These are phyloP conservation scores for Eupithecia inturbata DNA, from an alignment of 2,888 invertebrate genomes.

Conservation along the genomic window DNA sequence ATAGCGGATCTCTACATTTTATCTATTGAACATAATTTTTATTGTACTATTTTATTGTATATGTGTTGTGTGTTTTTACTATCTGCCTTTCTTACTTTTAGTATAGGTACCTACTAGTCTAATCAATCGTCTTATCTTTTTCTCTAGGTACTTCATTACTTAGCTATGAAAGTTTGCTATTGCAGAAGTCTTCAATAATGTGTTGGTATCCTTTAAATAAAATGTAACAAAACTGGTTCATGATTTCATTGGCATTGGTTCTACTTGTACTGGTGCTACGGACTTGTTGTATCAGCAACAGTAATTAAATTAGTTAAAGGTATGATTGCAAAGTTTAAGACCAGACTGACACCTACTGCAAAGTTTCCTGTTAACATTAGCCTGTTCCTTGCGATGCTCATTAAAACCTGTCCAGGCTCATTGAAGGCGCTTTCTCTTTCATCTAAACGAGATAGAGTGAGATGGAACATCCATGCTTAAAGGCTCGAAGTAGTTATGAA, in stretches of 20 bases:
- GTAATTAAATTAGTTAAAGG: not conserved
- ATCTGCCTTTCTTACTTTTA: not conserved
- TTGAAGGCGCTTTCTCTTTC: slow-evolving; percentile 28
- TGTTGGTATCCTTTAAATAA: not conserved
- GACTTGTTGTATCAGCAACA: not conserved
- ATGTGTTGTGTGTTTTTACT: too few species aligned
- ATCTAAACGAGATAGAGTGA: slow-evolving; percentile 18
- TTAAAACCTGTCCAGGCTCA: slow-evolving; percentile 33
- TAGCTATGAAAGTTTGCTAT: not conserved
- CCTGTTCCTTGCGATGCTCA: slow-evolving; percentile 26
- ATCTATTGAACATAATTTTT: not conserved
- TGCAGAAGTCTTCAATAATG: not conserved
- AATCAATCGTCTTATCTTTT: not conserved
- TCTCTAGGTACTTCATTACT: not conserved
- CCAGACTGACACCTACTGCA: not conserved
- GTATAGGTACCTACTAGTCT: not conserved
- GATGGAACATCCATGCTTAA: slow-evolving; percentile 21
- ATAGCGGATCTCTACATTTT: not conserved
- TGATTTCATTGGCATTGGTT: not conserved
- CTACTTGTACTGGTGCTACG: not conserved
- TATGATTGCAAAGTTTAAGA: not conserved
- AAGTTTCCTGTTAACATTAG: slow-evolving; percentile 21
- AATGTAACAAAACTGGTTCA: not conserved
- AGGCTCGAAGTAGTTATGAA: slow-evolving; percentile 25
- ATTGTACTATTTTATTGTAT: too few species aligned